Base-by-base conservation (phyloP, 2,888 invertebrate genomes). In the Diplolepis rosae region DNA sequence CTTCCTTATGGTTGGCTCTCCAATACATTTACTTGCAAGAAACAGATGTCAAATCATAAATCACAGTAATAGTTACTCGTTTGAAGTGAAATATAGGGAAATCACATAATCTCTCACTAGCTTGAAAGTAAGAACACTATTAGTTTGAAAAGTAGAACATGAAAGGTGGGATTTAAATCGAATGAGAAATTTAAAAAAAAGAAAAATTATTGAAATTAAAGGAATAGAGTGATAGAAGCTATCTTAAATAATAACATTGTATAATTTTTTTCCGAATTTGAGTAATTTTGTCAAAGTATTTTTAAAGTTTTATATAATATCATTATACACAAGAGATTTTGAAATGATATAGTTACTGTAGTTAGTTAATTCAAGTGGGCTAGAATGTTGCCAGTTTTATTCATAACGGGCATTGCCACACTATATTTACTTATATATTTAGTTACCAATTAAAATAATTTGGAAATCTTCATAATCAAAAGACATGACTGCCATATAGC, bases 371-470 rank as follows among this genome's bases (percentile, higher is more conserved):
- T 35, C 11, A 35, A 39, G 56, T 61, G 39, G 61, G 39, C 61
- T 61, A 61, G 61, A 61, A 61, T 61, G 39, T 61, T 61, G 61
- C 39, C 35, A 61, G 61, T 61, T 61, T 61, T 39, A 61, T 39
- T 24, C 22, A 9, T 61, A 22, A 61, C 39, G 24, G 39, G 61
- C 24, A 35, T 61, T 61, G 24, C n/a, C 35, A 61, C 61, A 39
- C 13, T 39, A 39, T 61, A 4, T 45, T 45, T 22, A 11, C 45
- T 9, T 7, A 32, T n/a, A 11, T 45, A n/a, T 39, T 39, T 24
- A 61, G 35, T 24, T 61, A 22, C 2, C 22, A 30, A 32, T 24
- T 24, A n/a, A 22, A 32, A 22, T 24, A 4, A 22, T 22, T 56
- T 32, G 11, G 1, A 22, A 18, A 39, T 9, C 54, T 54, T 54